Evolutionary conservation across 1,140 invertebrate species (phyloP), one percentile per base, ranked within the genome.

Genomic region (Drosophila neocordata): DNA sequence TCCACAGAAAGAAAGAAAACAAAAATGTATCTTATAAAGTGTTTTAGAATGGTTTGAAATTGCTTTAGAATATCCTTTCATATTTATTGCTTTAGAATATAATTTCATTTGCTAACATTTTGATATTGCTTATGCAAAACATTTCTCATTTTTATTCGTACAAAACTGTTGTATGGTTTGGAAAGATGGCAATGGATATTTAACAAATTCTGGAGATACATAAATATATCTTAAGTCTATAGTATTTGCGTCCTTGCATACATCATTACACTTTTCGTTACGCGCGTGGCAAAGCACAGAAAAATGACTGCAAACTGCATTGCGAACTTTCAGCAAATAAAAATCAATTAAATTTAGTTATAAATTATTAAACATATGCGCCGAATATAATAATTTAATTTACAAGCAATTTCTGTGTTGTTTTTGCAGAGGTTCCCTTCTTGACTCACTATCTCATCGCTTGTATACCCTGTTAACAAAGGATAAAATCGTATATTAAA

Each of bases 261-360:
- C 41, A 48, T 48, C 41, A 20, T 48, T 59, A 65, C 64, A 75
- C 67, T 67, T 68, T 64, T 44, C 24, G 37, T 18, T 60, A 18
- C 11, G 69, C 73, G 78, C 77, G 73, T 61, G 78, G 69, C 78
- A 31, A 35, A 5, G 27, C 5, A 52, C 12, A 27, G 18, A 44
- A 56, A 48, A 20, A 48, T 48, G 41, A 13, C 7, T 18, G 41
- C 4, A 15, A 15, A 41, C 12, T 41, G 7, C 12, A 8, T n/a
- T 15, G 6, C 38, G 27, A 66, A 55, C 38, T 34, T 64, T 56
- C 59, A 56, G 27, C 65, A 77, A 73, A 84, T 73, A 48, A 60
- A 79, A 76, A 79, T 79, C 69, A 84, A 84, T 83, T 72, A 69
- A 83, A 76, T 62, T 52, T 44, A 68, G 41, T 69, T 76, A 67